Percentiles rank a stretch among this genome's conserved stretches.
phyloP scores from a whole-genome alignment of 2,113 vertebrate species.

The Melozone crissalis region DNA sequence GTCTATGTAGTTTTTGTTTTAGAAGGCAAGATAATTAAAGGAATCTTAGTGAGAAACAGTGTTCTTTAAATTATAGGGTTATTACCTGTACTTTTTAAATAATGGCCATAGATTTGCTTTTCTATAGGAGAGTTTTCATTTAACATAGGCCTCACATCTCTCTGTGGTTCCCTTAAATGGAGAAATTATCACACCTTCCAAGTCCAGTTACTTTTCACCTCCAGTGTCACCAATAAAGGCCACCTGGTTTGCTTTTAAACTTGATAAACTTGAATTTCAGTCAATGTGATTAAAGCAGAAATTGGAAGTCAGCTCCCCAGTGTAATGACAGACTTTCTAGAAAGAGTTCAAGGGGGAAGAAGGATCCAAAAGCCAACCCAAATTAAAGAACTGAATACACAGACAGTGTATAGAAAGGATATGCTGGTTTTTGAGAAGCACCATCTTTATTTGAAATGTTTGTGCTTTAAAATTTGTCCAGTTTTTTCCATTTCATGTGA shows the following conservation, averaged over 20 bases:
- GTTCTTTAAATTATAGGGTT: neutral
- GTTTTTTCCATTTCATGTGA: conserved; percentile 30
- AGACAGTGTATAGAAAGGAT: neutral
- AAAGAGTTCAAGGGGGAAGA: neutral
- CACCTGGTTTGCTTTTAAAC: conserved; percentile 9
- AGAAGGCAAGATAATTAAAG: neutral
- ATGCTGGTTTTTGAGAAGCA: neutral
- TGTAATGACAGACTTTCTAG: neutral
- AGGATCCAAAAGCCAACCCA: neutral
- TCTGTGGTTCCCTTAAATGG: neutral
- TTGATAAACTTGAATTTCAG: neutral
- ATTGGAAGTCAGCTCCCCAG: neutral
- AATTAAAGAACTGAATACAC: neutral
- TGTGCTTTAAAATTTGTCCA: conserved; percentile 30
- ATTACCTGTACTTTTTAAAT: neutral
- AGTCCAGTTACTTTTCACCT: neutral
- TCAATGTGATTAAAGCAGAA: neutral
- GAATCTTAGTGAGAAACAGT: neutral
- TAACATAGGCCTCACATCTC: neutral
- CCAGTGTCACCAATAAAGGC: neutral
- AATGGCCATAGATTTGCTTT: neutral
- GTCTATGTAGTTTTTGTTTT: neutral
- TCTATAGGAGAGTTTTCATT: neutral
- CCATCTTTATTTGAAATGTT: neutral
- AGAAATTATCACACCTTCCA: neutral